Evolutionary conservation across 2,888 invertebrate genomes (phyloP).

Genomic region (Strigamia transsilvanica): DNA sequence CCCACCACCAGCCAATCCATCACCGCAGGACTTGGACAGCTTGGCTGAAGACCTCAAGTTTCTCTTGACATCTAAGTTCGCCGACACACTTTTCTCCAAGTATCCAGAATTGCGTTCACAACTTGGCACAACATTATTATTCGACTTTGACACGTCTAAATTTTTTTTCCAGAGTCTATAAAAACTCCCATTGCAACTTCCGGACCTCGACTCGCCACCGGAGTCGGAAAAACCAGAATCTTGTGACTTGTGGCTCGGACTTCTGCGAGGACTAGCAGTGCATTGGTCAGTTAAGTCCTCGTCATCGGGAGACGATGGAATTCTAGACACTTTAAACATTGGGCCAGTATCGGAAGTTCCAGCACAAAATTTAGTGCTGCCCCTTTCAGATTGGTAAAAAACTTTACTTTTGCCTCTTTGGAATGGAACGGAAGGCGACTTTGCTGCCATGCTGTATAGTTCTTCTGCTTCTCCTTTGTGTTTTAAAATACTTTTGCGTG

Average conservation of each 20-base stretch:
- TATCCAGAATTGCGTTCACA: no score
- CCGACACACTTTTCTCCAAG: background rate
- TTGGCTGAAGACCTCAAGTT: conserved; percentile 1
- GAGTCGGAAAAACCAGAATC: conserved; percentile 84
- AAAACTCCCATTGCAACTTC: conserved; percentile 51
- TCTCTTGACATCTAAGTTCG: background rate
- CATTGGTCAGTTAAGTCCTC: conserved; percentile 18
- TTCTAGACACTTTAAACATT: conserved; percentile 32
- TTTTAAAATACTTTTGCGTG: background rate
- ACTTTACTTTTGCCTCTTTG: conserved; percentile 57
- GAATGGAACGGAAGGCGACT: conserved; percentile 1
- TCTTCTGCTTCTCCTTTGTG: background rate
- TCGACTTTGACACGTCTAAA: background rate
- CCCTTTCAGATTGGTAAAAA: conserved; percentile 59
- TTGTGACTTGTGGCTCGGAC: conserved; percentile 75
- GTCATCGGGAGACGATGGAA: background rate
- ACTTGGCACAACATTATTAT: background rate
- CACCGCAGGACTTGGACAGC: conserved; percentile 26
- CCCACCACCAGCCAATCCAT: background rate
- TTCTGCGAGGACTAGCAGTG: conserved; percentile 58
- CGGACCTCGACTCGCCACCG: conserved; percentile 64
- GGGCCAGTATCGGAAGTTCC: background rate
- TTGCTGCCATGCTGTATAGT: background rate
- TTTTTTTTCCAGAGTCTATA: conserved; percentile 4
- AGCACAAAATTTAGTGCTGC: background rate